Conservation (phyloP, 2,113 vertebrate species). For the Catharus bicknelli region DNA sequence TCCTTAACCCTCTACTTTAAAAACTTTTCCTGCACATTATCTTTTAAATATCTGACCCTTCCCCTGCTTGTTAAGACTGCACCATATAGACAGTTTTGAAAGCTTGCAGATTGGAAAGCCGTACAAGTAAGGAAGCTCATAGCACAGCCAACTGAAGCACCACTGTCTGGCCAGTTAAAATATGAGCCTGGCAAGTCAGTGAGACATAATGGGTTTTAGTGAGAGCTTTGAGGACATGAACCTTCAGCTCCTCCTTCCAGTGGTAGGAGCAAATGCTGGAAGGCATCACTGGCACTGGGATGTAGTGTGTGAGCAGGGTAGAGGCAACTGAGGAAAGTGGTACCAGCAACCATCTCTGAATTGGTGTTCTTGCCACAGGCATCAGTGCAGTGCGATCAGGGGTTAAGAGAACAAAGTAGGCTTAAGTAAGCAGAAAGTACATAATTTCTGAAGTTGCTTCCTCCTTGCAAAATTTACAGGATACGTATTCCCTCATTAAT, state of each 20-base stretch:
- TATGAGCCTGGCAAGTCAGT: neutral
- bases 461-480: neutral
- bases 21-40: neutral
- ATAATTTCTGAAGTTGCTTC: neutral
- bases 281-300: neutral
- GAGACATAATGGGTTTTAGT: neutral
- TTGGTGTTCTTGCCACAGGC: neutral
- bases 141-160: neutral
- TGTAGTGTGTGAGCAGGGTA: neutral
- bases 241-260: neutral
- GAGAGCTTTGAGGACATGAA: neutral
- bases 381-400: neutral
- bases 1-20: neutral
- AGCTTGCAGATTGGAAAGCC: neutral
- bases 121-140: neutral
- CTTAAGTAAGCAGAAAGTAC: neutral
- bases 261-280: neutral
- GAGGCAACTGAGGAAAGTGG: neutral
- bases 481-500: neutral
- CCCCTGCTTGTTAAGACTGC: neutral
- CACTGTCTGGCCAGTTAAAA: neutral
- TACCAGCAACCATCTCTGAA: fast-evolving
- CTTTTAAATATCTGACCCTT: neutral
- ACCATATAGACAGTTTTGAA: neutral
- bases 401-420: neutral